phyloP scores from a whole-genome alignment of 1,140 invertebrate species.

The Contarinia nasturtii region DNA sequence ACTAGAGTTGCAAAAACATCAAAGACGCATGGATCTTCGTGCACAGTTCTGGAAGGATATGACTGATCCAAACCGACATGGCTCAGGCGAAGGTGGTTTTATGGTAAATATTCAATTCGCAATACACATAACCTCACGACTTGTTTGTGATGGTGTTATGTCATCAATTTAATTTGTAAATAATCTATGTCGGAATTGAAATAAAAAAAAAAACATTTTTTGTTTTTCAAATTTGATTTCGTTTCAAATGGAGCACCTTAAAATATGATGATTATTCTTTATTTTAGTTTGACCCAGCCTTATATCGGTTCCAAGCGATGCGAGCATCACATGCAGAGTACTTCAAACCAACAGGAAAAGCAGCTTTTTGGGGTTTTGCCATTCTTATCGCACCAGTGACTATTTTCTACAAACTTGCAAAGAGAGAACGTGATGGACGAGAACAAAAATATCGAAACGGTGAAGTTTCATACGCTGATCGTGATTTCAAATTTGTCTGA shows the following conservation, averaged over 20 bases:
- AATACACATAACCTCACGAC: slow-evolving; percentile 2
- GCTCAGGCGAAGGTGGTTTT: slow-evolving; percentile 30
- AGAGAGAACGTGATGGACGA: slow-evolving; percentile 27
- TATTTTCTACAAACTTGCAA: slow-evolving; percentile 29
- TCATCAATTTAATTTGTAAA: slow-evolving; percentile 12
- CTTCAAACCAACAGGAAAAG: slow-evolving; percentile 43
- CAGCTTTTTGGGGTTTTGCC: slow-evolving; percentile 28
- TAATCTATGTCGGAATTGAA: slow-evolving; percentile 1
- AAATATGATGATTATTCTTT: slow-evolving; percentile 7
- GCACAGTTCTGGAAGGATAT: slow-evolving; percentile 44
- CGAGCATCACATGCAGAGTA: slow-evolving; percentile 38
- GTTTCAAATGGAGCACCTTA: too few relatives aligned
- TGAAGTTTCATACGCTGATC: slow-evolving; percentile 49
- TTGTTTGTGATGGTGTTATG: slow-evolving; percentile 14
- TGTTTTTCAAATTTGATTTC: too few relatives aligned
- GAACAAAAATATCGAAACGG: slow-evolving; percentile 41
- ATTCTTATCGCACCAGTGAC: slow-evolving; percentile 36
- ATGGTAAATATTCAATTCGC: slow-evolving; percentile 25
- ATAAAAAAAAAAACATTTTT: too few relatives aligned
- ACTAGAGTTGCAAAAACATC: slow-evolving; percentile 10
- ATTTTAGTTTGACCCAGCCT: slow-evolving; percentile 50
- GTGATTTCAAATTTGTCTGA: slow-evolving; percentile 36
- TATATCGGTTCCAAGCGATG: slow-evolving; percentile 50
- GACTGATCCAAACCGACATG: slow-evolving; percentile 39
- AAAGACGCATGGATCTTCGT: slow-evolving; percentile 17